Base-by-base conservation (phyloP, 2,888 invertebrate genomes). In the Lasioglossum figueresi region DNA sequence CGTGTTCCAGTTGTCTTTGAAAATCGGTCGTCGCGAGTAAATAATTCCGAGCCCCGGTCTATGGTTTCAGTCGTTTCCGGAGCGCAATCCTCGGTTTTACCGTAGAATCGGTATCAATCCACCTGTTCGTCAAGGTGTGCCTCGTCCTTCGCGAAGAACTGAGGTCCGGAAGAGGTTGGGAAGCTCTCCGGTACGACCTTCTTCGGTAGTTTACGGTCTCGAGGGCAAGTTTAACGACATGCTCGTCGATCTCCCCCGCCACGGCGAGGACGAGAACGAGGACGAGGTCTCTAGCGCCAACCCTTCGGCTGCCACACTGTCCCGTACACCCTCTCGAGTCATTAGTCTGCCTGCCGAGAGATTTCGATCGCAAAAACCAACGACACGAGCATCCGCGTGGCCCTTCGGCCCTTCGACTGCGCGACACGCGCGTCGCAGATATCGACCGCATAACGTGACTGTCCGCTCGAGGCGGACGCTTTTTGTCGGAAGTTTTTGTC, bases 171-270 rank as follows among this genome's bases (percentile, higher is more conserved):
- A 78, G 68, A 79, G 84, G 79, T 80, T 77, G 80, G 68, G 48
- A 78, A 71, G 63, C 76, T 78, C 82, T 72, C 68, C 79, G 76
- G 68, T 71, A 72, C 88, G 83, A 88, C 88, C 84, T 86, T 80
- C 84, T 79, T 79, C 82, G 86, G 78, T 90, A 80, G 91, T 90
- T 91, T 90, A 91, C 91, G 87, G 86, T 90, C 91, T 86, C 87
- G 79, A 81, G 88, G 90, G 91, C 88, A 87, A 91, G 89, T 91
- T 91, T 91, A 91, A 91, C 90, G 91, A 90, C 89, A 84, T 79
- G 84, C 87, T 84, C 91, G 89, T 89, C 88, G 90, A 90, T 92
- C 90, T 92, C 88, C 89, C 87, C 84, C 84, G 70, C 80, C 84
- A 68, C 27, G 56, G 43, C 52, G 31, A 45, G 48, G 48, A 19